Evolutionary conservation across 2,888 invertebrate genomes (phyloP).

Genomic region (Malthinus flaveolus): DNA sequence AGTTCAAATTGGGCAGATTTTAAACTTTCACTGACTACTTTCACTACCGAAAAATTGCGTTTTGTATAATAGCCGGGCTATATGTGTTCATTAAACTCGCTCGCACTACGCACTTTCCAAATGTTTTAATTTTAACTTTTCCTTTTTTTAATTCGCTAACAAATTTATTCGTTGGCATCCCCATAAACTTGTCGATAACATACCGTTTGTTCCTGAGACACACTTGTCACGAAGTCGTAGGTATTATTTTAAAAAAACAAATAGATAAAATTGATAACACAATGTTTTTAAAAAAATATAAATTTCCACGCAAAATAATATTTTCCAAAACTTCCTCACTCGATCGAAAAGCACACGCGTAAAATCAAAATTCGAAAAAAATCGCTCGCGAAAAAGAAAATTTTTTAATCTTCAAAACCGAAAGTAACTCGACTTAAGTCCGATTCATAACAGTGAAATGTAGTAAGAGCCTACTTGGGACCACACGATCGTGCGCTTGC

Average conservation of each 20-base stretch:
- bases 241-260: neutral
- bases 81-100: conserved; percentile 14
- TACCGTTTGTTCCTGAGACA: neutral
- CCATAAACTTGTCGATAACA: neutral
- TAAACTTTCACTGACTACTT: conserved; percentile 47
- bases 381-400: conserved; percentile 1
- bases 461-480: conserved; percentile 49
- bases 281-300: conserved; percentile 1
- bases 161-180: neutral
- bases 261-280: conserved; percentile 3
- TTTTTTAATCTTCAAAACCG: neutral
- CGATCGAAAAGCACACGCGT: conserved; percentile 11
- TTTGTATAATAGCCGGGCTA: conserved; percentile 18
- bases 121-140: conserved; percentile 14
- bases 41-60: conserved; percentile 40
- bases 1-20: conserved; percentile 15
- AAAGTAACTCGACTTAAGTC: neutral
- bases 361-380: conserved; percentile 11
- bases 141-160: conserved; percentile 1
- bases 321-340: conserved; percentile 9
- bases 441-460: conserved; percentile 18
- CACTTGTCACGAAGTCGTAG: neutral
- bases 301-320: conserved; percentile 10
- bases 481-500: conserved; percentile 55
- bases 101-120: conserved; percentile 43